Percentiles rank a stretch among this genome's conserved stretches.
These are phyloP conservation scores for Delphinus delphis DNA, from an alignment of 2,113 vertebrate genomes.

Conservation along the genomic window DNA sequence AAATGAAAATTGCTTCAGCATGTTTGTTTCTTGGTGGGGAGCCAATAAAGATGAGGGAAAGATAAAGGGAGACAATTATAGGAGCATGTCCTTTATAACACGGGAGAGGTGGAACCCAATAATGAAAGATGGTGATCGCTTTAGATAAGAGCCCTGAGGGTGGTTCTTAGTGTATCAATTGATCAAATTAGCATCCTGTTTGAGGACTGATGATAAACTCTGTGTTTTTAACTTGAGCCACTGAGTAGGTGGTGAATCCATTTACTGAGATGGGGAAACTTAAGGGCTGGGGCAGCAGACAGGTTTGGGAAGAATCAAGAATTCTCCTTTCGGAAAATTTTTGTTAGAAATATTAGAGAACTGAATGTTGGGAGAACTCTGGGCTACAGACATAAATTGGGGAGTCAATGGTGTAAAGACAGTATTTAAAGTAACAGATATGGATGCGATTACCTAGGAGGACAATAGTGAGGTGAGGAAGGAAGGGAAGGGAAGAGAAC, in stretches of 20 bases:
- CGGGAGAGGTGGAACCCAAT: background rate
- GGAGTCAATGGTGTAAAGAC: background rate
- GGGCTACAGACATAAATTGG: background rate
- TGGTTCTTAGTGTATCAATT: background rate
- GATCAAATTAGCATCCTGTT: background rate
- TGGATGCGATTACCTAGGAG: background rate
- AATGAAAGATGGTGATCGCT: background rate
- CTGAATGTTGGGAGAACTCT: background rate
- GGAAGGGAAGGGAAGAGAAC: background rate
- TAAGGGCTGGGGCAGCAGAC: background rate
- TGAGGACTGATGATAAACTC: background rate
- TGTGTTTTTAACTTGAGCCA: background rate
- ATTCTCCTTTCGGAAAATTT: background rate
- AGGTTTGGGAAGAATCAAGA: background rate
- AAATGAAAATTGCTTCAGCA: background rate
- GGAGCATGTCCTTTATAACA: background rate
- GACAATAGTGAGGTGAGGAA: background rate
- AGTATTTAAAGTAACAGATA: background rate
- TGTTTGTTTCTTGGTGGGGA: background rate
- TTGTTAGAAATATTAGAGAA: background rate
- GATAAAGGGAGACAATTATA: background rate
- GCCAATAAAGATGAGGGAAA: background rate
- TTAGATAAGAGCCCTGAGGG: background rate
- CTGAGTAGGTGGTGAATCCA: background rate
- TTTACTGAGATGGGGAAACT: background rate